Conservation (phyloP, 2,113 vertebrate genomes). For the Zapornia atra region DNA sequence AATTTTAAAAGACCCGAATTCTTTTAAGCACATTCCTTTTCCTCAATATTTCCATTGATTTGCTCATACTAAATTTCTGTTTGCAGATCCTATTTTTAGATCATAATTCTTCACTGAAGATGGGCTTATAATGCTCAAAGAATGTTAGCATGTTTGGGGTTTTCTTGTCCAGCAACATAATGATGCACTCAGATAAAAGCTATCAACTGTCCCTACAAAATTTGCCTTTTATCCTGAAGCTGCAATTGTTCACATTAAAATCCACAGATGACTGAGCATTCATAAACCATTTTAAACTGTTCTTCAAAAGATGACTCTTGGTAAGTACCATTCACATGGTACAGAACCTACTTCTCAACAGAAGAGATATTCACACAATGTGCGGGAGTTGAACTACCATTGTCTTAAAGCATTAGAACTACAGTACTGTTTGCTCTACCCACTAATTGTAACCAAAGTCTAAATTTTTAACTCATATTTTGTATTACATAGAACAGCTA, state of each 20-base stretch:
- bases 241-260: background rate
- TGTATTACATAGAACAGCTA: background rate
- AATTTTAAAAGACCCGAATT: background rate
- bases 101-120: background rate
- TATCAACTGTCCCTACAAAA: background rate
- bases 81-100: background rate
- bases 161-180: background rate
- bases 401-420: background rate
- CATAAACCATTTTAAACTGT: background rate
- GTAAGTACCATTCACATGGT: background rate
- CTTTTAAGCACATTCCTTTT: background rate
- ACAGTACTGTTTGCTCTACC: background rate
- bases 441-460: background rate
- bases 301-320: background rate
- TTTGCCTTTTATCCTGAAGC: rapidly evolving
- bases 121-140: background rate
- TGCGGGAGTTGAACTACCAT: background rate
- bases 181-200: background rate
- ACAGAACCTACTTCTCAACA: rapidly evolving
- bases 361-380: background rate
- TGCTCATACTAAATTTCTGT: background rate
- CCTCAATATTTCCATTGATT: background rate
- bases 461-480: background rate
- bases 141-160: too few relatives aligned
- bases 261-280: background rate